Conservation (phyloP, 2,888 invertebrate species). For the Patella ulyssiponensis region DNA sequence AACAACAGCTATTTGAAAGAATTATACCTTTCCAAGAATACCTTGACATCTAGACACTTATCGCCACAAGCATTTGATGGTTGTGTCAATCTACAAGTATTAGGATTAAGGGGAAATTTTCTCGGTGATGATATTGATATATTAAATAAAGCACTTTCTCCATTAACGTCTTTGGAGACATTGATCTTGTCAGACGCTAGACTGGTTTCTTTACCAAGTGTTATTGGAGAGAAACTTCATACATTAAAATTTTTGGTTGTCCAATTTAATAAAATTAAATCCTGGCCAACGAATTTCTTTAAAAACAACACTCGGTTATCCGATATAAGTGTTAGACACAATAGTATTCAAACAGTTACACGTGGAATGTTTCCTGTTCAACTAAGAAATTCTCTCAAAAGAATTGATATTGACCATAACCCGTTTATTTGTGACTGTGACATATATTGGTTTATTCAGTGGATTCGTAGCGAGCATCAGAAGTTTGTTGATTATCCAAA, state of each 20-base stretch:
- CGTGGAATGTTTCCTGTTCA: not conserved
- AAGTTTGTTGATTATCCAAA: slow-evolving; percentile 5
- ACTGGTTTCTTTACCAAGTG: not conserved
- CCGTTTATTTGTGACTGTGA: slow-evolving; percentile 78
- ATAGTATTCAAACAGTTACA: not conserved
- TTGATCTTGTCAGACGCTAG: not conserved
- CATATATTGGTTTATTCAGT: slow-evolving; percentile 52
- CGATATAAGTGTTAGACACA: not conserved
- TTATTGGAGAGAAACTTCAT: not conserved
- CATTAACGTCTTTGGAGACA: not conserved
- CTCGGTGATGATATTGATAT: not conserved
- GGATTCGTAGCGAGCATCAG: slow-evolving; percentile 18
- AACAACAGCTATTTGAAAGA: not conserved
- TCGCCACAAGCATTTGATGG: not conserved
- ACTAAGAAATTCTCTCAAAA: slow-evolving; percentile 42
- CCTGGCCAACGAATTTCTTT: not conserved
- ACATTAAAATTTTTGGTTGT: not conserved
- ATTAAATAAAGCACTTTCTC: not conserved
- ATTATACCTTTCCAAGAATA: not conserved
- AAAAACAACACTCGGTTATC: not conserved
- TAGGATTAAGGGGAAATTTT: not conserved
- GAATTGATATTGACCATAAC: slow-evolving; percentile 76
- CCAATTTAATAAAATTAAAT: not conserved
- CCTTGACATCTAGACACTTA: not conserved
- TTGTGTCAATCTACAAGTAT: not conserved